Base-by-base conservation (phyloP, 1,140 invertebrate species). In the Hycleus cichorii region DNA sequence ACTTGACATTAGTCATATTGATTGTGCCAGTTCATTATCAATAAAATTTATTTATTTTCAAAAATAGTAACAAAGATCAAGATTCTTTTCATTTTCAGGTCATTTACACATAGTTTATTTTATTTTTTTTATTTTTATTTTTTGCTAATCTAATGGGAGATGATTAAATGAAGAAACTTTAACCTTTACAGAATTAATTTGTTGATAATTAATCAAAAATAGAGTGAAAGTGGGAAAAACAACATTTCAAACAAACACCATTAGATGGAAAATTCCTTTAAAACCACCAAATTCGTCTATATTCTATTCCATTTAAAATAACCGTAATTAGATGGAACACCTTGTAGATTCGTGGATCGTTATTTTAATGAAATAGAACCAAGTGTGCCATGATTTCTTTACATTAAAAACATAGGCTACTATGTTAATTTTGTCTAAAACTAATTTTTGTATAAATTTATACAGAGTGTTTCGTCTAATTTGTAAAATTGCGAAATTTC, bases 1-100 rank as follows among this genome's bases (percentile, higher is more conserved):
- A 52, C 48, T 62, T 65, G 62, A 65, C 57, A 50, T 63, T 57
- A 63, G 63, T 64, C 59, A 62, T 47, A 59, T 55, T 54, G 62
- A 64, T 60, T 64, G 63, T 18, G 18, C 18, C 18, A 18, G 18
- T 18, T 18, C 18, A 32, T 32, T 32, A 32, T 32, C 32, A 32
- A 32, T 18, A 18, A 32, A 7, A 2, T 32, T 32, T 5, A 32
- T 32, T 4, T 32, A 5, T 32, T 7, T 32, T 5, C 7, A 58
- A 65, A 62, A 65, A 65, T 65, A 44, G 55, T 46, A 40, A 27
- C 9, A 49, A 39, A 42, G 9, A n/a, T 42, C 11, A 42, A n/a
- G 11, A 7, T 7, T 4, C 11, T 42, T 10, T 8, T 42, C 10
- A 42, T 6, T 42, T n/a, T 42, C 40, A 42, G 11, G 40, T n/a